A percentile compares a stretch with the other conserved stretches of the same genome.
Evolutionary conservation across 2,888 invertebrate genomes (phyloP).

Genomic region (Stenodera caucasica): DNA sequence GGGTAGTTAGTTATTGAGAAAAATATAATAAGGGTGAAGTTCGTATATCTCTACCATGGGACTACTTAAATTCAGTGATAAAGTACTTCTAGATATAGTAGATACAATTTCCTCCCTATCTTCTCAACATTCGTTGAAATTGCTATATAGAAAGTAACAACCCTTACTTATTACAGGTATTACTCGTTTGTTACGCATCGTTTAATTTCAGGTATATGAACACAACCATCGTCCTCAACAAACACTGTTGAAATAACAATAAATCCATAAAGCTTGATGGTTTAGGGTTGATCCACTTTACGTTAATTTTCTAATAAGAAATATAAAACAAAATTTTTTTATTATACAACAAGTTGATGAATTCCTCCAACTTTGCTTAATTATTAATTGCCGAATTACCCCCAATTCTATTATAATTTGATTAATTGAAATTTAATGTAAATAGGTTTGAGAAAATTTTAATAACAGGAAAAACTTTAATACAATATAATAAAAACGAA

Average conservation of each 20-base stretch:
- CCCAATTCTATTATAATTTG: conserved; percentile 3
- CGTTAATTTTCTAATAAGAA: no score
- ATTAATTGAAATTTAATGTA: conserved; percentile 13
- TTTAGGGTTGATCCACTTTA: no score
- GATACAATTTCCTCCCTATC: neutral
- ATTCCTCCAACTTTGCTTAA: no score
- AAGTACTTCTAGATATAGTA: conserved; percentile 14
- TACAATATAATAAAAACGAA: neutral
- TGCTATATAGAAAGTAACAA: conserved; percentile 3
- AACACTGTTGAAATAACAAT: neutral
- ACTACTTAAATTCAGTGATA: conserved; percentile 16
- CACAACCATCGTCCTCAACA: neutral
- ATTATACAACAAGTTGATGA: no score
- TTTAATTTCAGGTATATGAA: conserved; percentile 16
- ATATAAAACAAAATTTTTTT: neutral
- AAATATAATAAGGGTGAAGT: conserved; percentile 12
- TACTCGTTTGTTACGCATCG: conserved; percentile 16
- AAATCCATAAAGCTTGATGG: neutral
- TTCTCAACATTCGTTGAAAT: conserved; percentile 6
- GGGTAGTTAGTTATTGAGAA: conserved; percentile 7
- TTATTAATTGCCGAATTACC: no score
- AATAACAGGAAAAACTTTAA: no score
- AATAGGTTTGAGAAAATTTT: neutral
- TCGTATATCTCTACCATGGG: conserved; percentile 16
- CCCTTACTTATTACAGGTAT: neutral